Evolutionary conservation across 2,888 invertebrate species (phyloP).

Genomic region (Shargacucullia verbasci): DNA sequence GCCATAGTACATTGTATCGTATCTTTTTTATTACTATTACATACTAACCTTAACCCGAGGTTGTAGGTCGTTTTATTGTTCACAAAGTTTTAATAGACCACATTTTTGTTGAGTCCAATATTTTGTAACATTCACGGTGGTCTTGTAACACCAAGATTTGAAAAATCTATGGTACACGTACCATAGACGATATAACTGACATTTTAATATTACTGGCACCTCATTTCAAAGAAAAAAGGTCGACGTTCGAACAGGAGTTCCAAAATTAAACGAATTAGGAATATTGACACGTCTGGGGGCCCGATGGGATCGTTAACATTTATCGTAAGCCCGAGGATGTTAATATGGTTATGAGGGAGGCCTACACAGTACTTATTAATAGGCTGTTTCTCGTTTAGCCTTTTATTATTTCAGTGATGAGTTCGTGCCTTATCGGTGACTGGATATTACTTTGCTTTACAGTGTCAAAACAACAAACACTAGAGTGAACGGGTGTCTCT

Average conservation of each 20-base stretch:
- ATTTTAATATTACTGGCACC: neutral
- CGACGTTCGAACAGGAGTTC: neutral
- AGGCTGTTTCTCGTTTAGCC: neutral
- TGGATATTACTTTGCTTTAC: neutral
- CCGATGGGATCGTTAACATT: neutral
- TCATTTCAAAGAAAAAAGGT: neutral
- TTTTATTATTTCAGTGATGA: constrained; percentile 7
- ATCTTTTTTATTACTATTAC: constrained; percentile 25
- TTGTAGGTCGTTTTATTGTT: constrained; percentile 26
- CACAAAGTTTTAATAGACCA: constrained; percentile 10
- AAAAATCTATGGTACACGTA: neutral
- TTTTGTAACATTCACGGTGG: no score
- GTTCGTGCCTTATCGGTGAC: constrained; percentile 32
- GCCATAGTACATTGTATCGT: constrained; percentile 11
- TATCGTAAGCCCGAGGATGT: neutral
- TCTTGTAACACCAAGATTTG: no score
- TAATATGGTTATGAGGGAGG: neutral
- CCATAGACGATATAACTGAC: neutral
- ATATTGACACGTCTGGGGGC: constrained; percentile 5
- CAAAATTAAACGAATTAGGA: neutral
- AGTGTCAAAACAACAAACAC: no score
- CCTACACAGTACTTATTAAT: neutral
- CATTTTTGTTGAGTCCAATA: constrained; percentile 1
- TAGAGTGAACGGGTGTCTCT: neutral
- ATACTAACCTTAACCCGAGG: constrained; percentile 6